Evolutionary conservation across 2,888 invertebrate species (phyloP), one percentile per base, ranked within the genome.

Genomic region (Xestobium rufovillosum): DNA sequence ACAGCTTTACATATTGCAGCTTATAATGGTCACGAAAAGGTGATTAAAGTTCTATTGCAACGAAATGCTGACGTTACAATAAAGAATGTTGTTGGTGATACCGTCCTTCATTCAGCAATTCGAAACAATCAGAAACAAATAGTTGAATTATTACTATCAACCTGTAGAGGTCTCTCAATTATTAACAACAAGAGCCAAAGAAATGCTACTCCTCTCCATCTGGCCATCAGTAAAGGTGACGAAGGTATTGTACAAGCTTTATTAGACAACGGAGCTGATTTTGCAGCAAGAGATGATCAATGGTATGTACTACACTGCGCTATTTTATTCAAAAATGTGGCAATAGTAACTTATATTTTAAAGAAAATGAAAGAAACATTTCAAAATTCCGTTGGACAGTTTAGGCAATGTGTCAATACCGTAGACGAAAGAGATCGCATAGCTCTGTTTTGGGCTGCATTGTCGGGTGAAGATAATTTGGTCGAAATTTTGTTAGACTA

Each of bases 231-330:
- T 19, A 19, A 19, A 19, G 23, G 23, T 19, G 23, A 19, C 23
- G n/a, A 8, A 8, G n/a, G n/a, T n/a, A 19, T 19, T n/a, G n/a
- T 19, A 8, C 6, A 19, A 6, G 23, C n/a, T 6, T 19, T 19
- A 19, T 19, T 19, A n/a, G 23, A 19, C 6, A 19, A 19, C n/a
- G 23, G n/a, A 19, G 23, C 23, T 19, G 23, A 19, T 19, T n/a
- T n/a, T n/a, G n/a, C n/a, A n/a, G n/a, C n/a, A n/a, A n/a, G n/a
- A n/a, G n/a, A n/a, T n/a, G n/a, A n/a, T n/a, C n/a, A n/a, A n/a
- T n/a, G n/a, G n/a, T n/a, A n/a, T n/a, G n/a, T n/a, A n/a, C n/a
- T n/a, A n/a, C n/a, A n/a, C n/a, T n/a, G n/a, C n/a, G n/a, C n/a
- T n/a, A n/a, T n/a, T n/a, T n/a, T n/a, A n/a, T n/a, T n/a, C n/a